phyloP scores from a whole-genome alignment of 2,888 invertebrate genomes.

The Apodemia mormo region DNA sequence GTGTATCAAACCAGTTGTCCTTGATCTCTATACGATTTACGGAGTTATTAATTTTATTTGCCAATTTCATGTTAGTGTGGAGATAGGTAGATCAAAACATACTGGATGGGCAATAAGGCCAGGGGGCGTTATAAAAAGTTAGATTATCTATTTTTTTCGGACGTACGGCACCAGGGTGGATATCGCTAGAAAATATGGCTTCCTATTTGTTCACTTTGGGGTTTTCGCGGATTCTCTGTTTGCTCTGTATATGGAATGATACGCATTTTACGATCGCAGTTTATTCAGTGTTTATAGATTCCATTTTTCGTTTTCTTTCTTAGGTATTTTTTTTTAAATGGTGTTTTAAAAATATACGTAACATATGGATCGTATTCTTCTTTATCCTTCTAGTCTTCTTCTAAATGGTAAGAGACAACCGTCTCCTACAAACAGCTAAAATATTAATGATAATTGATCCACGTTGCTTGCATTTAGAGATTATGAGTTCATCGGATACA shows the following conservation, averaged over 20 bases:
- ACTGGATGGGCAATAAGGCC: slow-evolving; percentile 50
- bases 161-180: slow-evolving; percentile 72
- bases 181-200: slow-evolving; percentile 77
- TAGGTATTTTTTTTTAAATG: background rate
- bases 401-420: no score
- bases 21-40: slow-evolving; percentile 39
- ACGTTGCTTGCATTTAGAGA: no score
- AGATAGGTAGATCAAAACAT: slow-evolving; percentile 40
- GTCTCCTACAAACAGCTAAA: no score
- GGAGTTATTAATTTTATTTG: slow-evolving; percentile 27
- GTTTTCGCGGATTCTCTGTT: slow-evolving; percentile 56
- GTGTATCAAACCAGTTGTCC: slow-evolving; percentile 43
- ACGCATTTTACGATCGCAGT: slow-evolving; percentile 41
- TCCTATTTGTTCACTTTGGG: slow-evolving; percentile 71
- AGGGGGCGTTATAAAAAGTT: slow-evolving; percentile 76
- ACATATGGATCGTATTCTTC: no score
- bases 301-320: slow-evolving; percentile 23
- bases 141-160: slow-evolving; percentile 80
- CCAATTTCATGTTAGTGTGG: slow-evolving; percentile 26
- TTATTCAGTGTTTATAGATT: slow-evolving; percentile 39
- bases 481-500: no score
- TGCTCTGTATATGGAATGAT: slow-evolving; percentile 40
- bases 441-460: no score
- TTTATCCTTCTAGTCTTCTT: no score
- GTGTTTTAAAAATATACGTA: no score